phyloP scores from a whole-genome alignment of 2,113 vertebrate genomes.

The Nerophis lumbriciformis region DNA sequence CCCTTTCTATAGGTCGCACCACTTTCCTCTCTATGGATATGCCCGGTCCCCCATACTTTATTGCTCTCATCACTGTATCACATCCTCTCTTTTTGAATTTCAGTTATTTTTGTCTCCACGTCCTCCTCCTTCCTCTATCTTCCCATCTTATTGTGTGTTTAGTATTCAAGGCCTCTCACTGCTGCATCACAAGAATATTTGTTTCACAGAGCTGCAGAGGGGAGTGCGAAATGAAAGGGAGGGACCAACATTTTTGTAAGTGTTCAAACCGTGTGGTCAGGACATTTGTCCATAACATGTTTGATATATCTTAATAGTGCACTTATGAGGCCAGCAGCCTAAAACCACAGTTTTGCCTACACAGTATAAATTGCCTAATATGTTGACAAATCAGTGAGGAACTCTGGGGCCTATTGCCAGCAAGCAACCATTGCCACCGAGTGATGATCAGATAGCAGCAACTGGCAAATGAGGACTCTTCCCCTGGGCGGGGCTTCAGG shows the following conservation, averaged over 20 bases:
- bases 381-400: no score
- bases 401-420: no score
- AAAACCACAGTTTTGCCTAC: background rate
- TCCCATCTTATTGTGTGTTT: conserved; percentile 54
- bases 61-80: background rate
- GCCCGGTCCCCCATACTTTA: conserved; percentile 12
- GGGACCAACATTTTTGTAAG: conserved; percentile 35
- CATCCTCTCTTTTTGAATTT: conserved; percentile 26
- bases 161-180: conserved; percentile 64
- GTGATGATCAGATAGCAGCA: no score
- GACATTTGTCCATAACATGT: background rate
- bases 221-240: conserved; percentile 21
- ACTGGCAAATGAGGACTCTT: no score
- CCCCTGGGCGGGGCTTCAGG: no score
- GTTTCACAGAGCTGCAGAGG: conserved; percentile 47
- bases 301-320: background rate
- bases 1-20: background rate
- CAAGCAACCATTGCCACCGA: no score
- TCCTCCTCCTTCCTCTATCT: conserved; percentile 9
- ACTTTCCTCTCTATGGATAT: background rate
- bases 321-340: no score
- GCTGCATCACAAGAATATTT: conserved; percentile 63
- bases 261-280: conserved; percentile 11
- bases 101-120: conserved; percentile 21
- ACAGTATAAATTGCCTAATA: background rate